Base-by-base conservation (phyloP, 2,113 vertebrate genomes). In the Centrocercus urophasianus region DNA sequence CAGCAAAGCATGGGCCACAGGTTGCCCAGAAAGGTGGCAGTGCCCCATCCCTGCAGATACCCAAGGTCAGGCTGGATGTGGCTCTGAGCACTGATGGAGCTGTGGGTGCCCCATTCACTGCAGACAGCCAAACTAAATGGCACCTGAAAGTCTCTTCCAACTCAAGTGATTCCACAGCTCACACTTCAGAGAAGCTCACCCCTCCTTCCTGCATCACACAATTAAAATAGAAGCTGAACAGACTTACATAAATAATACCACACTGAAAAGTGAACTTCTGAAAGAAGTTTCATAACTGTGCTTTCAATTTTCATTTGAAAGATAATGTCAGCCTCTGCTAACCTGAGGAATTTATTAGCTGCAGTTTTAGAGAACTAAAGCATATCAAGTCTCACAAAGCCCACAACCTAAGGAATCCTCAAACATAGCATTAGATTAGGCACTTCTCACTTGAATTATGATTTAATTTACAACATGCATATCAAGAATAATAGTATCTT, bases 391-490 rank as follows among this genome's bases (percentile, higher is more conserved):
- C 59, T 47, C 32, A 27, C 11, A 18, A 69, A 73, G 27, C 4
- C 13, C 28, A 3, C 15, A 38, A 66, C 65, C 45, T 25, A 38
- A 14, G 10, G 59, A 59, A 30, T 20, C 34, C 21, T 54, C 8
- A 18, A 80, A 65, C 13, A 24, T 10, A 48, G 28, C 54, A 43
- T 6, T 32, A 10, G 2, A 2, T 36, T 5, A 40, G 70, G 70
- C 50, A 69, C 54, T 9, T 71, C 27, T 64, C 67, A 15, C 24
- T 8, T 4, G 30, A 28, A 20, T 20, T 42, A 6, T 2, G 24
- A 36, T 1, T 3, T 32, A 25, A 61, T 34, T 47, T 11, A 21
- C 61, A 74, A 15, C 1, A 50, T 1, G 1, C 7, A 5, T 61
- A 66, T 82, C 45, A 56, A 78, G 40, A 92, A 61, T 15, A 84